Evolutionary conservation across 1,140 invertebrate genomes (phyloP).

Genomic region (Penaeus indicus): DNA sequence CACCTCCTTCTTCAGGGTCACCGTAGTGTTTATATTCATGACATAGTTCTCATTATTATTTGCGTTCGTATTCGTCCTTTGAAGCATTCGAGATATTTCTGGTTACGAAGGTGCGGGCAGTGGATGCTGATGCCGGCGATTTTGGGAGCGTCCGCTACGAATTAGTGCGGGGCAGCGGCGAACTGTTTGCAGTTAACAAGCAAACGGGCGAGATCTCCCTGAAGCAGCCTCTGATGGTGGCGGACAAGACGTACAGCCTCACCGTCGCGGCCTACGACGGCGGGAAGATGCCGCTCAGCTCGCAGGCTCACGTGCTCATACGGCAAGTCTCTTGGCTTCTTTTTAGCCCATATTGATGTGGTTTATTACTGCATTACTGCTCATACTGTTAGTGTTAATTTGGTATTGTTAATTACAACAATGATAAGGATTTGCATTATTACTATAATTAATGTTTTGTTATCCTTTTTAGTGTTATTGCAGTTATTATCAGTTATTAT

Average conservation of each 20-base stretch:
- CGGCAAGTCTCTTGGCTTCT: conserved; percentile 42
- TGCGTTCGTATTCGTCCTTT: not conserved
- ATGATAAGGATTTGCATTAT: too few relatives aligned
- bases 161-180: conserved; percentile 79
- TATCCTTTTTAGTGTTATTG: too few relatives aligned
- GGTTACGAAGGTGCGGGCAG: conserved; percentile 77
- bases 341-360: not conserved
- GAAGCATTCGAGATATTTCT: not conserved
- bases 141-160: conserved; percentile 92
- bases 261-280: conserved; percentile 92
- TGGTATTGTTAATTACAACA: too few relatives aligned
- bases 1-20: too few relatives aligned
- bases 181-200: conserved; percentile 89
- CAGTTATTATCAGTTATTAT: too few relatives aligned
- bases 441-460: too few relatives aligned
- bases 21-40: too few relatives aligned
- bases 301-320: conserved; percentile 84
- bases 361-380: not conserved
- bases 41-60: too few relatives aligned
- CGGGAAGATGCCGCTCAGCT: conserved; percentile 85
- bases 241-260: conserved; percentile 86
- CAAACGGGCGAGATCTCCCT: conserved; percentile 89
- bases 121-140: conserved; percentile 88
- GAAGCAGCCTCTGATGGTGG: conserved; percentile 86
- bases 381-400: too few relatives aligned